Base-by-base conservation (phyloP, 2,888 invertebrate genomes). In the Julus scandinavius region DNA sequence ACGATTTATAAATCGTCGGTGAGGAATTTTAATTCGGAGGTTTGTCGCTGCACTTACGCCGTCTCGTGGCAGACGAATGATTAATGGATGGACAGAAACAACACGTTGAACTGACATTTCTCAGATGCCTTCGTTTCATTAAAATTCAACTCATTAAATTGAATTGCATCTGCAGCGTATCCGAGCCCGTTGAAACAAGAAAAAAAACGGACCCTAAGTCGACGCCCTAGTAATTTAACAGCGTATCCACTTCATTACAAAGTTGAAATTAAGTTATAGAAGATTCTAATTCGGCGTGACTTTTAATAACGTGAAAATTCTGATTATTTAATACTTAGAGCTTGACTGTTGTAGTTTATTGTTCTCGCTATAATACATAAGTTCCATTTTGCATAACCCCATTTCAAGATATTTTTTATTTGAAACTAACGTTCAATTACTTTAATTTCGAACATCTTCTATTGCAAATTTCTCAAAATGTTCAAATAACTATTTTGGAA, bases 11-110 rank as follows among this genome's bases (percentile, higher is more conserved):
- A 80, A 80, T 80, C 80, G 80, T 80, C 80, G 11, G 13, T 38
- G 38, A 80, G 80, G 80, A 80, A 80, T 80, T 80, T 80, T 80
- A 80, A 80, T 80, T 80, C 80, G 38, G 80, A 80, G 38, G 80
- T 80, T 80, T 80, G 80, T 80, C 80, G 38, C 80, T 38, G 80
- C 80, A 80, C 72, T 80, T 80, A 80, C 80, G 80, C 80, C 80
- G 80, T 80, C 80, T 80, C 29, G 15, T 80, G 80, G 80, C 15
- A 80, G 80, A 80, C 80, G 80, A 80, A 15, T 80, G 80, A 80
- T 80, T 80, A 80, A 80, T 80, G 80, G 80, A 38, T 38, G 80
- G 80, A 11, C 38, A 80, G 80, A 13, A 29, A 80, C 80, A 80
- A 80, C 80, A 80, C 80, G 80, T 80, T 80, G 80, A 38, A 80